Evolutionary conservation across 1,140 invertebrate species (phyloP), one percentile per base, ranked within the genome.

Genomic region (Microplitis mediator): DNA sequence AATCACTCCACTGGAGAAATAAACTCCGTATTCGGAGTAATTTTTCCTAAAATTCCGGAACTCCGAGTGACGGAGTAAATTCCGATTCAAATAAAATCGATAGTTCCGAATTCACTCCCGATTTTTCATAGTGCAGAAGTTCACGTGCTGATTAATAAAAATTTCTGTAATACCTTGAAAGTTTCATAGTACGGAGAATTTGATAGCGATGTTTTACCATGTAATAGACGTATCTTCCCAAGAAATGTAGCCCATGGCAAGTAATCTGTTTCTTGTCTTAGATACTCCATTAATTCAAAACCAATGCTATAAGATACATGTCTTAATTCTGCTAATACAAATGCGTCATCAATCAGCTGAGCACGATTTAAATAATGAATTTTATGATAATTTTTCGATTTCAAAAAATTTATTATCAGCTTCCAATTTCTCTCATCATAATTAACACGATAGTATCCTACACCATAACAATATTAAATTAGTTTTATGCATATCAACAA

Each of bases 311-410:
- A 89, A 4, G 77, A 66, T 3, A 92, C 78, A 13, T 89, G 83
- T 23, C 86, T 88, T 60, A 89, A 89, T 69, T 88, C 87, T 1
- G 90, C 91, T 32, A 95, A 86, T 75, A 91, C 90, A 73, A 94
- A 91, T 4, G 91, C 86, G 79, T 96, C 95, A 76, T 95, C 92
- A 4, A 96, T 84, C 1, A 95, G 83, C 81, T 95, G 93, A 2
- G 92, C 93, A 69, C 94, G 87, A 85, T 95, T 96, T 0, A 90
- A 83, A 32, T 89, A 83, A 76, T 92, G 89, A 66, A 96, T 93
- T 2, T 76, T 79, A 1, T 80, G 80, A 74, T 88, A 88, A 8
- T 88, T 72, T 16, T 78, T 75, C 36, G 84, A 39, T 8, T 39
- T 85, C 11, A 92, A 76, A 13, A 85, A 86, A 13, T 77, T 68